A percentile compares a stretch with the other conserved stretches of the same genome.
phyloP scores from a whole-genome alignment of 1,140 invertebrate species.

The Psilanteris sp. region DNA sequence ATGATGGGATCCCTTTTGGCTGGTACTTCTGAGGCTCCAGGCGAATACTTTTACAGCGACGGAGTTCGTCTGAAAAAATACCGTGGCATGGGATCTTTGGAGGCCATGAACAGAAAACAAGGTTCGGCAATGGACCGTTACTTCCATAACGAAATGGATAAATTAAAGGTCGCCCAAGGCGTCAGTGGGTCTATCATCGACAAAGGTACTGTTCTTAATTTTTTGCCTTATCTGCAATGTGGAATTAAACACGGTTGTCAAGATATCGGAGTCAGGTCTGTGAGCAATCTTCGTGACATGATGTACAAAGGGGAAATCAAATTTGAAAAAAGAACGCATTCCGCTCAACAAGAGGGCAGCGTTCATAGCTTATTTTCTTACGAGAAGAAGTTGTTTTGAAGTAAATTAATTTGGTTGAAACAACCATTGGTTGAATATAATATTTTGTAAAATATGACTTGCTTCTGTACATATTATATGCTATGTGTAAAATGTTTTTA shows the following conservation, averaged over 20 bases:
- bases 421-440: no score
- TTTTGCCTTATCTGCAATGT: constrained; percentile 96
- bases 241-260: constrained; percentile 98
- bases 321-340: constrained; percentile 96
- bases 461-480: no score
- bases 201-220: constrained; percentile 97
- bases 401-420: no score
- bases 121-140: constrained; percentile 91
- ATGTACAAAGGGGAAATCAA: constrained; percentile 94
- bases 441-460: no score
- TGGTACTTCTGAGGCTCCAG: constrained; percentile 98
- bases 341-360: constrained; percentile 97
- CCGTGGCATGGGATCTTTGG: constrained; percentile 98
- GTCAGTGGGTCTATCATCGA: constrained; percentile 99
- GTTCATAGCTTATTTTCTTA: constrained; percentile 96
- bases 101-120: constrained; percentile 97
- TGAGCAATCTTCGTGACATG: constrained; percentile 85
- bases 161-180: constrained; percentile 98
- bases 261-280: constrained; percentile 92
- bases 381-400: constrained; percentile 37
- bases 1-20: constrained; percentile 99
- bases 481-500: no score
- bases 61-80: constrained; percentile 99
- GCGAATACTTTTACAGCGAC: constrained; percentile 99
- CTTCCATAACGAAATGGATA: constrained; percentile 95